Base-by-base conservation (phyloP, 2,888 invertebrate genomes). In the Cerceris rybyensis region DNA sequence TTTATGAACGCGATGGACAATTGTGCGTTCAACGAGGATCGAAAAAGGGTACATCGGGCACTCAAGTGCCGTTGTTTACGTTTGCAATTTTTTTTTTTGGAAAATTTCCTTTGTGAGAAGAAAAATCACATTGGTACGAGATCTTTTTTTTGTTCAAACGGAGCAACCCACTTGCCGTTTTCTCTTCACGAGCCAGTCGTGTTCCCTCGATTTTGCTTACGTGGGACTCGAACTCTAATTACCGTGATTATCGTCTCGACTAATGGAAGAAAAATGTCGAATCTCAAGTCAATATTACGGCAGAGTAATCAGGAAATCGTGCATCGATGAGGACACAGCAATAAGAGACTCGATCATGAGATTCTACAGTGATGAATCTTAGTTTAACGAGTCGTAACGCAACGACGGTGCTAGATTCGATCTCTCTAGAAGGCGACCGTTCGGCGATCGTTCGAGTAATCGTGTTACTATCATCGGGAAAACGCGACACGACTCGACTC, bases 21-120 rank as follows among this genome's bases (percentile, higher is more conserved):
- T 49, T 54, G 58, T 59, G 64, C 80, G 69, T 77, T 72, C 70
- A 74, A 74, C 74, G 69, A 81, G 80, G 75, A 83, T 83, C 78
- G 71, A 78, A 78, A 76, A 68, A 79, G 58, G 65, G 54, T 72
- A 77, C 61, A 80, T 55, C 50, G 46, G 67, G 41, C 49, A 74
- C 69, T 49, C 14, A 14, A 8, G 28, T 57, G 68, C 55, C 64
- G 52, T 14, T 46, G 57, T 63, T 59, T 52, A 58, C 67, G 49
- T 63, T 50, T 28, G 58, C 58, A 14, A 64, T 39, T 14, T 59
- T 43, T 57, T 57, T 74, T 71, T 78, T 68, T 57, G 63, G 66
- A 42, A 46, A 46, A 46, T 46, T 39, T 50, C 50, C 6, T 50
- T 7, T 6, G 50, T 8, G 8, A 50, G 50, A n/a, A 9, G 5